Evolutionary conservation across 2,888 invertebrate species (phyloP), one percentile per base, ranked within the genome.

Genomic region (Atrina japonica): DNA sequence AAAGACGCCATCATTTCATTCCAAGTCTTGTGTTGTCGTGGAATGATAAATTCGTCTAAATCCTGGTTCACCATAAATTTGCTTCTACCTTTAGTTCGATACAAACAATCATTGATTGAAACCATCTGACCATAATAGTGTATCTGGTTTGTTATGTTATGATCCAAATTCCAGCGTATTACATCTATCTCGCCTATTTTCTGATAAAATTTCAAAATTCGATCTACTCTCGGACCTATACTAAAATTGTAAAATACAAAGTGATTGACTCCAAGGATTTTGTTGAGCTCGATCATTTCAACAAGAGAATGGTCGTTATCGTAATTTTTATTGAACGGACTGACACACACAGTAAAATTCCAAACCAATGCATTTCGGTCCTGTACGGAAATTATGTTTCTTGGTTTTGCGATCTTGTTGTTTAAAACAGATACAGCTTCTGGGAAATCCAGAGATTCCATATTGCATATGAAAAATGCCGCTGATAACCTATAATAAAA

Each of bases 41-140:
- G 89, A 30, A 89, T 81, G 43, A 89, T 83, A 60, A 87, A 85
- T 71, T 90, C 90, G 65, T 90, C 90, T 7, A 89, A 50, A 72
- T 90, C 90, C 35, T 83, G 67, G 66, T 83, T 86, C 5, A 86
- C 86, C 14, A 88, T 53, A 69, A 82, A 87, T 29, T 82, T 69
- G 27, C 81, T 80, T 14, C 47, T 23, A 40, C 77, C 49, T 70
- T 79, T 78, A 65, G 78, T 76, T 63, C 89, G 73, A 66, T 88
- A 86, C 1, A 88, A 79, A 68, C 90, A 90, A 76, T 90, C 89
- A 73, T 89, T 88, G 59, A 88, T 77, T 11, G 87, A 81, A 5
- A 86, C 77, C 45, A 87, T 66, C 65, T 90, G 90, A 1, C 84
- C 90, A 66, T 85, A 84, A 74, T 88, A 88, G 80, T 89, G 87